These are phyloP conservation scores for Phylloscopus collybita DNA, from an alignment of 2,797 vertebrate genomes.

Conservation along the genomic window DNA sequence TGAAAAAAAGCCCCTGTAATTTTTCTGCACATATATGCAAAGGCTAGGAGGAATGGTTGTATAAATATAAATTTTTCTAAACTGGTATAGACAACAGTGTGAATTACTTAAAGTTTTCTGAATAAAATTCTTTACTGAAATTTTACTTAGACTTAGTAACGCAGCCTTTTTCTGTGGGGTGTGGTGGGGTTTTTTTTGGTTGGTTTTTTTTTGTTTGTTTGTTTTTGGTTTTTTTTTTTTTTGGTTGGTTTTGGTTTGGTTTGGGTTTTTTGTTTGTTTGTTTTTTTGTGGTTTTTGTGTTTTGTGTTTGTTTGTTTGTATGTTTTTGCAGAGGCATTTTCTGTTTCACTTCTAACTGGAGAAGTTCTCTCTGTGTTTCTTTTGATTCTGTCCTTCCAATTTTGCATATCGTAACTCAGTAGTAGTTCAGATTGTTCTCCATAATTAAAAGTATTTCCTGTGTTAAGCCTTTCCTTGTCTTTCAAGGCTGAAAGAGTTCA, in stretches of 20 bases:
- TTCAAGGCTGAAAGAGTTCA: conserved; percentile 94
- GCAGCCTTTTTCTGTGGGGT: neutral
- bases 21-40: neutral
- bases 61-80: neutral
- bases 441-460: neutral
- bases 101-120: neutral
- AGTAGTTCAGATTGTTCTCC: neutral
- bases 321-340: neutral
- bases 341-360: neutral
- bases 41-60: neutral
- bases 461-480: neutral
- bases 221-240: too few species aligned
- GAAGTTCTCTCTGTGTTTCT: neutral
- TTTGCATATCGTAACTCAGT: neutral
- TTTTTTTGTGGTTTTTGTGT: too few species aligned
- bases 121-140: neutral
- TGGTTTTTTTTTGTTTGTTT: too few species aligned
- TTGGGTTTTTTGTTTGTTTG: too few species aligned
- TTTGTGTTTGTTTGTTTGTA: too few species aligned
- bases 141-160: neutral
- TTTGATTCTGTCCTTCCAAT: neutral
- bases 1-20: accelerated
- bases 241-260: too few species aligned
- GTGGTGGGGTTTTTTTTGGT: too few species aligned
- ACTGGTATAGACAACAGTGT: neutral